phyloP scores from a whole-genome alignment of 2,113 vertebrate species.

The Dipodomys ordii region DNA sequence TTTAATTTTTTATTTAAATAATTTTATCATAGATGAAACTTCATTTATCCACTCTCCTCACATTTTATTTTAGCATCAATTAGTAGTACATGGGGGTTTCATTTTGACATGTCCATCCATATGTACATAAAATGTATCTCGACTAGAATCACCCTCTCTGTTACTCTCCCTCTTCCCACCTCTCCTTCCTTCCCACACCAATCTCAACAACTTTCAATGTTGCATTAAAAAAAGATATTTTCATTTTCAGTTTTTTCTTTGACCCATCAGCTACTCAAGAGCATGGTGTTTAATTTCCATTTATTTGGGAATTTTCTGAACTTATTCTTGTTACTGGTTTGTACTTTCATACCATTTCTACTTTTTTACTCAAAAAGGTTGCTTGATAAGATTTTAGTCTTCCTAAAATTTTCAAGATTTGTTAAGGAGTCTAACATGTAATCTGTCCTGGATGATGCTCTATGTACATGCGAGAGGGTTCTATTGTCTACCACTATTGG shows the following conservation, averaged over 20 bases:
- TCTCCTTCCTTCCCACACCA: too few species aligned
- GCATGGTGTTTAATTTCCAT: not conserved
- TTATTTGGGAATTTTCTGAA: not conserved
- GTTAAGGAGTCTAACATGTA: not conserved
- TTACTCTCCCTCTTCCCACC: too few species aligned
- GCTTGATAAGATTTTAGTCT: not conserved
- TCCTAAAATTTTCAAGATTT: not conserved
- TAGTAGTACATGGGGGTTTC: too few species aligned
- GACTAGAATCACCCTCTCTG: too few species aligned
- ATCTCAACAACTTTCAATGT: too few species aligned
- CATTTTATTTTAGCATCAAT: too few species aligned
- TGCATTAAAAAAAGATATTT: not conserved
- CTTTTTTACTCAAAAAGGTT: not conserved
- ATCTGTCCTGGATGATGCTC: not conserved
- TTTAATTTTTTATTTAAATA: too few species aligned
- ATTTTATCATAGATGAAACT: too few species aligned
- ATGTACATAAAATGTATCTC: too few species aligned
- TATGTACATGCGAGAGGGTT: not conserved
- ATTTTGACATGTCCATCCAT: too few species aligned
- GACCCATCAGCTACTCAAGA: not conserved
- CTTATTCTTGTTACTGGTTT: not conserved
- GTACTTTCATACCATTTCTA: not conserved
- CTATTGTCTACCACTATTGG: not conserved
- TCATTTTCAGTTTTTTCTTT: not conserved
- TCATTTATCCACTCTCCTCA: too few species aligned